Evolutionary conservation across 2,797 vertebrate species (phyloP), one percentile per base, ranked within the genome.

Genomic region (Erpetoichthys calabaricus): DNA sequence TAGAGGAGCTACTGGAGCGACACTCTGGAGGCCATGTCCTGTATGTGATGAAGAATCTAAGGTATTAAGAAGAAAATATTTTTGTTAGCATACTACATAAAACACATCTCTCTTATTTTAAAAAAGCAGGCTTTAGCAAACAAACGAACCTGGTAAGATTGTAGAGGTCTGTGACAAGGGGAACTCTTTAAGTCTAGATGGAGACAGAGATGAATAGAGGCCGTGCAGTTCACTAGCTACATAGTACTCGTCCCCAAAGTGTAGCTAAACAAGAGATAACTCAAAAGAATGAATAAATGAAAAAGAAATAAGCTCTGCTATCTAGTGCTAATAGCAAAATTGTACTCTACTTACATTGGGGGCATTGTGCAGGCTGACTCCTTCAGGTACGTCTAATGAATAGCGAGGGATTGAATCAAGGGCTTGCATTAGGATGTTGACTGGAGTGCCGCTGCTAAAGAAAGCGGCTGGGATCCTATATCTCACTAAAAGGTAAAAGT

Each of bases 301-400:
- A 25, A 25, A 25, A 2, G 25, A 25, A 25, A 25, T 25, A 25
- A 25, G 2, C 25, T 25, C 25, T 25, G 25, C 25, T 25, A 25
- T 25, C 25, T 25, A 25, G 2, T 25, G 25, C 25, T 25, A 25
- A 25, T 2, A 25, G 25, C 25, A 25, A 25, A 25, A 25, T 42
- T 10, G 9, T 52, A 8, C 43, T 4, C 8, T 42, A 6, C 7
- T 63, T 66, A 66, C 64, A 57, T 47, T 42, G 51, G 62, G 64
- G 46, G 61, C 58, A 7, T 56, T 45, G 51, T 66, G 44, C 64
- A 66, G 58, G n/a, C 63, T 62, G 53, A 63, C 60, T 5, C 45
- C 57, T 51, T 66, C 64, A 9, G 64, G 64, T 9, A 55, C 41
- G 51, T 66, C 64, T 41, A 66, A 42, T 47, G 51, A 58, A 54